Evolutionary conservation across 2,113 vertebrate genomes (phyloP), one percentile per base, ranked within the genome.

Genomic region (Rhinoptilus africanus): DNA sequence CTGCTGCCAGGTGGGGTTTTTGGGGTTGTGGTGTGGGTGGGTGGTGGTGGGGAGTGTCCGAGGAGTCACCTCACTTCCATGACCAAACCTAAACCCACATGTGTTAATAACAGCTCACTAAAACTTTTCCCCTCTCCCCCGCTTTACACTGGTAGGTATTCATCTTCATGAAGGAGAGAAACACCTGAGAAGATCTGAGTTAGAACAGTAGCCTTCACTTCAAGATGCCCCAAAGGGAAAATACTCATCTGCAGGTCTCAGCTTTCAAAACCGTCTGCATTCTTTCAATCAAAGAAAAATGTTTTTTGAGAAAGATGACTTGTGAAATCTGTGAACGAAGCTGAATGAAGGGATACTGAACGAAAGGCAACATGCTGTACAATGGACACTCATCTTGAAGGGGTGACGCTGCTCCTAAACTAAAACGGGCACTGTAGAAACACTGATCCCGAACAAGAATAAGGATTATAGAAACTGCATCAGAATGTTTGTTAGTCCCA

Each of bases 401-500:
- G 59, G 79, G 45, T 41, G 68, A 92, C 32, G 43, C 93, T 92
- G 72, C 73, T 94, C 47, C 85, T 67, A 15, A 78, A 87, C 62
- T 87, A 19, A 89, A 95, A 67, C 64, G 82, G 23, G 27, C 78
- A 67, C 54, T 48, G 85, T 93, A 78, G 90, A 97, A 93, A 97
- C 85, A 67, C 89, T n/a, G 91, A 89, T 75, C 93, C 82, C 59
- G 53, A 95, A 83, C 66, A 95, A 80, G 85, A 93, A 53, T 41
- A 57, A 78, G 89, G 72, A 85, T 76, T 92, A 82, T 53, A 89
- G 83, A 88, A 93, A 98, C 93, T 85, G 85, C 80, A 92, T 97
- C 98, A 99, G 97, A 97, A 99, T 99, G 99, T 98, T 98, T 90
- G 64, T 98, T 78, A 98, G 98, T 96, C 96, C 98, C 74, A 98